Evolutionary conservation across 2,113 vertebrate species (phyloP), one percentile per base, ranked within the genome.

Genomic region (Hydropotes inermis): DNA sequence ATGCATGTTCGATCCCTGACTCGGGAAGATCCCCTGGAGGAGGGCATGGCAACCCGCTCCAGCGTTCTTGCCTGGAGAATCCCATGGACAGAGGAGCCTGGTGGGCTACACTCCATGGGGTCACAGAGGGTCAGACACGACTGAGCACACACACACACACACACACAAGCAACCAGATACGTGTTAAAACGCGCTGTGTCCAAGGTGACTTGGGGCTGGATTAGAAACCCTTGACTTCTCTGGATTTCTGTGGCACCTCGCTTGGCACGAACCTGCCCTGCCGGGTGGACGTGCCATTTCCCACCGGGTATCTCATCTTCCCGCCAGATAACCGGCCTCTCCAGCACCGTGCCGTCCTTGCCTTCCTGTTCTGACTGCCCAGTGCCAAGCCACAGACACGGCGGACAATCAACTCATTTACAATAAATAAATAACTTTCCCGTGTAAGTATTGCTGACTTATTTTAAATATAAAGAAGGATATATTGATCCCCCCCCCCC

Each of bases 171-270:
- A 27, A 14, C 1, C 12, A 2, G 36, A 36, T 7, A 4, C 11
- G 2, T 1, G 10, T 57, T 58, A 13, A 9, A 50, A 16, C 0
- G 1, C 1, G 5, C 5, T 2, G 7, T 1, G 36, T 28, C 14
- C 15, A 13, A 25, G 21, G 39, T 17, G 50, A 10, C 5, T 1
- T 0, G 43, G 58, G 50, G 33, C 19, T 25, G 33, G 28, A 28
- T 6, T 7, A 23, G 50, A 8, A 61, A 7, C 83, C 27, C 58
- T 54, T 10, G 5, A 11, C 23, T 3, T 3, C 60, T 15, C 28
- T 39, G 8, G 23, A 12, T 64, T 74, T 58, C 58, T 7, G 28
- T 3, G 33, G 14, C 23, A 30, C 30, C 0, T 39, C 2, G 4
- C 13, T 3, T 1, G 16, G 50, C 25, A 39, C 0, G 7, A 67